Evolutionary conservation across 2,113 vertebrate species (phyloP).

Genomic region (Malurus cyaneus): DNA sequence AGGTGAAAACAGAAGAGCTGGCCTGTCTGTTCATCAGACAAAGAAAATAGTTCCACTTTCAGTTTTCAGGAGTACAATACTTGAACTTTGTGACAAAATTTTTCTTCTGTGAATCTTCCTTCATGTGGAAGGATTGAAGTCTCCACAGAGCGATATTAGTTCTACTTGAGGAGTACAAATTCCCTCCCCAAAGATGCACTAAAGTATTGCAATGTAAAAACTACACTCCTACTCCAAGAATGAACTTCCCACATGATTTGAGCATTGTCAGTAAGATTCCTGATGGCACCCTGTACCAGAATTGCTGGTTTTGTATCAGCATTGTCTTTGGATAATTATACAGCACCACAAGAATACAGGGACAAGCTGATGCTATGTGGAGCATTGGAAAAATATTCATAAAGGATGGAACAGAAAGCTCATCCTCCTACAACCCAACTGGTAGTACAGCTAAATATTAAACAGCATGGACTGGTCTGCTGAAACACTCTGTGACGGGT

Average conservation of each 20-base stretch:
- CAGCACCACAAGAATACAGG: background rate
- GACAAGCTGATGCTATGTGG: background rate
- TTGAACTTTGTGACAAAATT: background rate
- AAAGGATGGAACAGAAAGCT: background rate
- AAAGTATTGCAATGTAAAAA: background rate
- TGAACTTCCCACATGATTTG: accelerated
- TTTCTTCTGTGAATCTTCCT: background rate
- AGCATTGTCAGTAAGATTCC: background rate
- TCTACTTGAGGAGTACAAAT: background rate
- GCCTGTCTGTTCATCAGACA: background rate
- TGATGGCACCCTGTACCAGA: background rate
- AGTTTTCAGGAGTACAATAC: background rate
- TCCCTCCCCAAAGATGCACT: background rate
- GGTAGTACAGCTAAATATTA: background rate
- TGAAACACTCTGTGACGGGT: background rate
- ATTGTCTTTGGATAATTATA: background rate
- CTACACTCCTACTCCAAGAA: background rate
- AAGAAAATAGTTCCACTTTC: background rate
- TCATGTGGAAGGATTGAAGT: background rate
- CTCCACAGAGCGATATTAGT: background rate
- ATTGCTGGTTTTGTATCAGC: background rate
- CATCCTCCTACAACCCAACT: background rate
- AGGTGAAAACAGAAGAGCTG: background rate
- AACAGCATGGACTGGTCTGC: background rate
- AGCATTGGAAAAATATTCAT: background rate